phyloP scores from a whole-genome alignment of 92 coral and sea anemone species.

The Porites cylindrica region DNA sequence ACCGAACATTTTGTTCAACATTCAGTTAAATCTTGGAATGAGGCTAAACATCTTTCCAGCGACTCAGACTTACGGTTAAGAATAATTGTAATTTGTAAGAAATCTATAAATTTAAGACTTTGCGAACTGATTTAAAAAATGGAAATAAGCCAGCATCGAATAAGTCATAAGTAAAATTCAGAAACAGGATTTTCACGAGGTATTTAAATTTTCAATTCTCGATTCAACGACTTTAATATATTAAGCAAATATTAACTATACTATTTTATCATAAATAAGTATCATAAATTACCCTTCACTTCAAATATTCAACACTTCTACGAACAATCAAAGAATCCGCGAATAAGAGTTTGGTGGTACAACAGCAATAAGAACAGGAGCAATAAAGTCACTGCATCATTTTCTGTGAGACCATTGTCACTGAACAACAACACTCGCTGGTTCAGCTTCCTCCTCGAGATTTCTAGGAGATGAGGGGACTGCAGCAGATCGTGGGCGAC shows the following conservation, averaged over 20 bases:
- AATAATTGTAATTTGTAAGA: too few species aligned
- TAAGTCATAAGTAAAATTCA: too few species aligned
- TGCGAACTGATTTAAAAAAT: too few species aligned
- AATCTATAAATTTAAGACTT: too few species aligned
- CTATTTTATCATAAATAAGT: neutral
- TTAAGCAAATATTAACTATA: neutral
- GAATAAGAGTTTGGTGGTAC: neutral
- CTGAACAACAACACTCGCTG: slow-evolving; percentile 60
- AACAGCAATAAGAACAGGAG: neutral
- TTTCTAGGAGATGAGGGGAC: slow-evolving; percentile 83
- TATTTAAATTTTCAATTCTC: too few species aligned
- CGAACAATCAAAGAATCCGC: neutral
- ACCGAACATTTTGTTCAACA: too few species aligned
- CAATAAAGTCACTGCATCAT: neutral
- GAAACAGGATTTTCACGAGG: too few species aligned
- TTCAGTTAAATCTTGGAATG: too few species aligned
- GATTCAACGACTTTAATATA: neutral
- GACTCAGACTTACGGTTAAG: too few species aligned
- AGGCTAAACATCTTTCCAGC: too few species aligned
- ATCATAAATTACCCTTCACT: neutral
- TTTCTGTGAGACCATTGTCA: neutral
- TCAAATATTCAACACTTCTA: neutral
- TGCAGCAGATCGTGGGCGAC: slow-evolving; percentile 87
- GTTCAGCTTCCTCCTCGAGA: slow-evolving; percentile 75
- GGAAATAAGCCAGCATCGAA: too few species aligned